phyloP scores from a whole-genome alignment of 1,140 invertebrate genomes.

The Tigriopus japonicus region DNA sequence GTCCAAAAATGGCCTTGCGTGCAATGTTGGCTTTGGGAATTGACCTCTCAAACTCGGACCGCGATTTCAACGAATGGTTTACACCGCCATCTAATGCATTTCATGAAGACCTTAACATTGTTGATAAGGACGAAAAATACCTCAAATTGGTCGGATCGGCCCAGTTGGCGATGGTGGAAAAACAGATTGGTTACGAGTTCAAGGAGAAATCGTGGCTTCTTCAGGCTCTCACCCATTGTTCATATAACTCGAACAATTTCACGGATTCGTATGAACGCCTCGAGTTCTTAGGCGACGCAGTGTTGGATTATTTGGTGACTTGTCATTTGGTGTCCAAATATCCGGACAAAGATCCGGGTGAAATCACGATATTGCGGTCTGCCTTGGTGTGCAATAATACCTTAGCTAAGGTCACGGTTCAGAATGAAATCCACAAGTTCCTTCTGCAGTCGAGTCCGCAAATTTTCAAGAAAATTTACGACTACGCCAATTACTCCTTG shows the following conservation, averaged over 20 bases:
- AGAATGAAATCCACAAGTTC: slow-evolving; percentile 33
- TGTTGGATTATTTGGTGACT: slow-evolving; percentile 40
- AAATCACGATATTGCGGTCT: slow-evolving; percentile 25
- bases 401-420: slow-evolving; percentile 36
- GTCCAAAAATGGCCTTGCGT: too few relatives aligned
- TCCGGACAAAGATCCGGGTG: background rate
- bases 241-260: slow-evolving; percentile 19
- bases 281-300: slow-evolving; percentile 41
- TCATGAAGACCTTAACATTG: background rate
- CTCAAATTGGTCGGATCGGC: background rate
- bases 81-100: slow-evolving; percentile 1
- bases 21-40: too few relatives aligned
- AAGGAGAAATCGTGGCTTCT: slow-evolving; percentile 11
- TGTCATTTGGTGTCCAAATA: slow-evolving; percentile 33
- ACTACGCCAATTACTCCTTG: background rate
- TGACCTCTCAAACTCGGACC: too few relatives aligned
- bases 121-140: too few relatives aligned
- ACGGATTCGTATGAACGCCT: slow-evolving; percentile 39
- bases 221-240: slow-evolving; percentile 11
- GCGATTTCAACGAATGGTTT: background rate
- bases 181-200: slow-evolving; percentile 9
- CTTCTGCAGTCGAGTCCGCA: slow-evolving; percentile 8
- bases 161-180: background rate
- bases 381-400: slow-evolving; percentile 42
- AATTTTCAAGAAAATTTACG: background rate